Conservation (phyloP, 2,797 vertebrate species). For the Melanotaenia nigrans region DNA sequence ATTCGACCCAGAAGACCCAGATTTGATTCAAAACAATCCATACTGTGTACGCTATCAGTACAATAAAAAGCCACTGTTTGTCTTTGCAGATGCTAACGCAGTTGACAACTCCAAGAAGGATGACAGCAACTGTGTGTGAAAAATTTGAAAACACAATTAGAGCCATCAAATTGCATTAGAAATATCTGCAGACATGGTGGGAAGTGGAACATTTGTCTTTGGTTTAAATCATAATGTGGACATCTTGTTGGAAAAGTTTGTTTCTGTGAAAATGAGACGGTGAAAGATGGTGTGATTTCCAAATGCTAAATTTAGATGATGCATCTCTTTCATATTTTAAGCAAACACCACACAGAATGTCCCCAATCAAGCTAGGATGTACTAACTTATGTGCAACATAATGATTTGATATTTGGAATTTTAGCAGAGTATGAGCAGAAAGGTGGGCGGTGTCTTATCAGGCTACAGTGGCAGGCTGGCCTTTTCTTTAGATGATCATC, state of each 20-base stretch:
- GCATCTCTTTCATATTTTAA: not conserved
- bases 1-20: not conserved
- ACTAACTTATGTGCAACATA: not conserved
- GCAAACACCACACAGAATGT: too few relatives aligned
- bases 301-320: not conserved
- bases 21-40: slow-evolving; percentile 43
- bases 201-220: not conserved
- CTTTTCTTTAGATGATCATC: too few relatives aligned
- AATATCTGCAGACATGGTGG: not conserved
- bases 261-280: not conserved
- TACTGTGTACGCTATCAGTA: slow-evolving; percentile 42
- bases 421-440: not conserved
- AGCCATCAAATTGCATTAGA: not conserved
- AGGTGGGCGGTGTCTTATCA: not conserved
- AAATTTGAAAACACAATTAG: slow-evolving; percentile 14
- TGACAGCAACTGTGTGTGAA: slow-evolving; percentile 47
- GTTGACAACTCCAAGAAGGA: slow-evolving; percentile 36
- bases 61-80: slow-evolving; percentile 1
- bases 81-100: not conserved
- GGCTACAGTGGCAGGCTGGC: too few relatives aligned
- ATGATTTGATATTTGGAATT: not conserved
- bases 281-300: not conserved
- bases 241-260: not conserved
- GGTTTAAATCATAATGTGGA: not conserved
- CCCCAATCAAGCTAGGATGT: too few relatives aligned